A percentile compares a stretch with the other conserved stretches of the same genome.
Evolutionary conservation across 2,113 vertebrate species (phyloP).

Genomic region (Heliornis fulica): DNA sequence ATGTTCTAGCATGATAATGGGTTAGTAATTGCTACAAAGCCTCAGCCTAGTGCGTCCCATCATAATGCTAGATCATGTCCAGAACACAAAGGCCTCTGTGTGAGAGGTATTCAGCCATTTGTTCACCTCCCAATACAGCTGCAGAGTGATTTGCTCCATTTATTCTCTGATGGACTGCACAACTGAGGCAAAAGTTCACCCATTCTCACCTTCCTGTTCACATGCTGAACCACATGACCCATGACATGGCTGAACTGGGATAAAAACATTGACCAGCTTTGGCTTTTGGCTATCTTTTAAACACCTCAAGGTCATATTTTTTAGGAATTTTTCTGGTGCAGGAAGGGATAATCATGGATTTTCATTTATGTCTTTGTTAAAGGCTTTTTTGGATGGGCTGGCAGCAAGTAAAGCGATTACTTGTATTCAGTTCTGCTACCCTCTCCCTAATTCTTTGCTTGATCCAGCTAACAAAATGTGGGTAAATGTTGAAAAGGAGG

Average conservation of each 20-base stretch:
- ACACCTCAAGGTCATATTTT: conserved; percentile 43
- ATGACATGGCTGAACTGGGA: conserved; percentile 70
- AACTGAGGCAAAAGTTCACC: conserved; percentile 90
- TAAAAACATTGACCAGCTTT: conserved; percentile 57
- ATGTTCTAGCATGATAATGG: conserved; percentile 85
- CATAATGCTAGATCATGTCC: conserved; percentile 81
- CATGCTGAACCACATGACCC: conserved; percentile 80
- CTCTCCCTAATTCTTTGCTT: not conserved
- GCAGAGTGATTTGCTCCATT: conserved; percentile 92
- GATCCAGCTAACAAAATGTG: not conserved
- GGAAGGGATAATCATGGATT: not conserved
- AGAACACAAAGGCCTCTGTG: conserved; percentile 90
- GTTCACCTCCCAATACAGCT: conserved; percentile 77
- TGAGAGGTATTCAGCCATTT: conserved; percentile 81
- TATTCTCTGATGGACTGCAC: conserved; percentile 91
- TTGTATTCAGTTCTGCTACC: not conserved
- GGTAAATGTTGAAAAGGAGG: not conserved
- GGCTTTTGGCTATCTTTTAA: conserved; percentile 68
- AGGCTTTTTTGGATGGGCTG: not conserved
- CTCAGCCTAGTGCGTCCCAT: conserved; percentile 65
- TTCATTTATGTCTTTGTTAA: conserved; percentile 7
- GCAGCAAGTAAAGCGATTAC: not conserved
- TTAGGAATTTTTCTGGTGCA: conserved; percentile 18
- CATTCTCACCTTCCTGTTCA: conserved; percentile 92
- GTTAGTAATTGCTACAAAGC: conserved; percentile 83